Base-by-base conservation (phyloP, 2,797 vertebrate species). In the Nannoperca australis region DNA sequence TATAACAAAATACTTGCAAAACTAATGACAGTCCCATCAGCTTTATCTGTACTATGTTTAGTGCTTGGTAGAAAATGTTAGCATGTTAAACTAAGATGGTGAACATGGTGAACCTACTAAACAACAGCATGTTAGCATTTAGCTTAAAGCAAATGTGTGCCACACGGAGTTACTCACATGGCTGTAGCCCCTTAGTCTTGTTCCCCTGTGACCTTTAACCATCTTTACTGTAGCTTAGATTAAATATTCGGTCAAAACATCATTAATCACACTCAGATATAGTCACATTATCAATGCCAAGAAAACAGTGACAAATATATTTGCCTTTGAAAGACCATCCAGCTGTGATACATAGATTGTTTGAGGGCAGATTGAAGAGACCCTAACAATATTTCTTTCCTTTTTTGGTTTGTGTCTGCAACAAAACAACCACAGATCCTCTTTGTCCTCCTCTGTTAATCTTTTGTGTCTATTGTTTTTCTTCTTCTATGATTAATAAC, bases 401-500 rank as follows among this genome's bases (percentile, higher is more conserved):
- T 15, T n/a, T 65, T 36, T 1, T 32, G 7, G 27, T 51, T 20
- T 34, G 2, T 34, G 9, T 18, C 8, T 78, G 27, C 47, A 69
- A 77, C 50, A 74, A 24, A 83, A 63, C 74, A 47, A 50, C 40
- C 58, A 60, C 59, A 78, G 59, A 72, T 56, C 32, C n/a, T 60
- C 72, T 59, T 83, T 55, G 27, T 49, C 59, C 49, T 69, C 56
- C 34, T 45, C 18, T 60, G 7, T 32, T 71, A 53, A 18, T 74
- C 63, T 40, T 75, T 47, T 59, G 34, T 17, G 22, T 55, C 42
- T 51, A 36, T 50, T 0, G 47, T 72, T 74, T 72, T 72, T 70
- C 44, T 66, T 73, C 67, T 77, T 69, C 49, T 50, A 0, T 27
- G 70, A 76, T 81, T 59, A 56, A 45, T 76, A 74, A 84, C 68